Base-by-base conservation (phyloP, 2,797 vertebrate genomes). In the Natrix natrix region DNA sequence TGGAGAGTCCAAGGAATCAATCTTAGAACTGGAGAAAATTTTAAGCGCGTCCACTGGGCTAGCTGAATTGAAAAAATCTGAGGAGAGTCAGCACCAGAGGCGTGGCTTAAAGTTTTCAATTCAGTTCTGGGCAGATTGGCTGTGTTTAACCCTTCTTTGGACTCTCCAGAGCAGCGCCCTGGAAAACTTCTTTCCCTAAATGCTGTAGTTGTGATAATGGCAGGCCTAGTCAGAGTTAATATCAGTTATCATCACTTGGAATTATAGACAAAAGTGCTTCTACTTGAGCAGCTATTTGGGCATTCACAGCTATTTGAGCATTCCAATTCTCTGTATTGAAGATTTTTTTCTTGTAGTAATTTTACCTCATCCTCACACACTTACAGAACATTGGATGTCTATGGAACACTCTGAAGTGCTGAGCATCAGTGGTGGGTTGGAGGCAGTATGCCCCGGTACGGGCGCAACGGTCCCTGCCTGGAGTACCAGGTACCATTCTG, bases 201-300 rank as follows among this genome's bases (percentile, higher is more conserved):
- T 74, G 66, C 16, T 37, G 6, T n/a, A 32, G 14, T 17, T 74
- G 13, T 74, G n/a, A 16, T 74, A 74, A 74, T n/a, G 17, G 66
- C 14, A 74, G 66, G 5, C n/a, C 6, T n/a, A 74, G 66, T 74
- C 16, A 74, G 17, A 43, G 32, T 78, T 78, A 78, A 22, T 78
- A 78, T 78, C 16, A 74, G 2, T 37, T 17, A 37, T 92, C 90
- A 55, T 78, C 93, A 91, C 12, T 90, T 88, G 52, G 52, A 94
- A 88, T 28, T 20, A 92, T 13, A 89, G 20, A 4, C 2, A 16
- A 43, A 66, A 54, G 14, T 28, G 60, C 37, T 66, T 86, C 66
- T 90, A 14, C 12, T 7, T 16, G 57, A n/a, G 3, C 43, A 89
- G 43, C 89, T 89, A 28, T 37, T 83, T 83, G 24, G 60, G 48